Conservation (phyloP, 2,888 invertebrate genomes). For the Hyles lineata region DNA sequence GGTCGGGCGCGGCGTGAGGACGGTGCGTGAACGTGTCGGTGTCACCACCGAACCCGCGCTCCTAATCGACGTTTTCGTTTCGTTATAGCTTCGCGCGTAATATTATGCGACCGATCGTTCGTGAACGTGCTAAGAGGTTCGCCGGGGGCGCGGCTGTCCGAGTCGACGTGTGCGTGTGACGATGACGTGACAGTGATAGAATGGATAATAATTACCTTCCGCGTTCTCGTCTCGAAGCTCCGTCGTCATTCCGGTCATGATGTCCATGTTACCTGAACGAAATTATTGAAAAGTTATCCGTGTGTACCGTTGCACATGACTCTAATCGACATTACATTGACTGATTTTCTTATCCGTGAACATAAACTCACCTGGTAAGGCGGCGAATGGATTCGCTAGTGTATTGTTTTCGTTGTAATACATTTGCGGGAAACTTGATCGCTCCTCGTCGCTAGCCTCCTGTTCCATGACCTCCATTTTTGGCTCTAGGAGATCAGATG, state of each 20-base stretch:
- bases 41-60: slow-evolving; percentile 80
- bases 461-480: slow-evolving; percentile 90
- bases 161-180: slow-evolving; percentile 81
- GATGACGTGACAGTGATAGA: slow-evolving; percentile 71
- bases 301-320: not conserved
- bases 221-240: slow-evolving; percentile 78
- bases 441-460: slow-evolving; percentile 88
- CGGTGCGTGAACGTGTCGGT: slow-evolving; percentile 48
- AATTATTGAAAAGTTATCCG: slow-evolving; percentile 28
- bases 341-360: slow-evolving; percentile 21
- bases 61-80: slow-evolving; percentile 66
- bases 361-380: slow-evolving; percentile 67
- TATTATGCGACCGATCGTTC: slow-evolving; percentile 56
- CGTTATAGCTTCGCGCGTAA: slow-evolving; percentile 67
- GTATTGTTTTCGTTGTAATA: slow-evolving; percentile 77
- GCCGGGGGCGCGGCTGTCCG: slow-evolving; percentile 85
- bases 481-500: slow-evolving; percentile 84
- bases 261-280: slow-evolving; percentile 76
- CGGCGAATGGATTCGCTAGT: slow-evolving; percentile 80
- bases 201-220: slow-evolving; percentile 72
- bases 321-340: not conserved
- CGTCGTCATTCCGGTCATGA: slow-evolving; percentile 74
- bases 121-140: slow-evolving; percentile 61
- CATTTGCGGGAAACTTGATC: slow-evolving; percentile 73
- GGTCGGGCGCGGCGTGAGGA: slow-evolving; percentile 41